Evolutionary conservation across 2,113 vertebrate species (phyloP), one percentile per base, ranked within the genome.

Genomic region (Tylochromis polylepis): DNA sequence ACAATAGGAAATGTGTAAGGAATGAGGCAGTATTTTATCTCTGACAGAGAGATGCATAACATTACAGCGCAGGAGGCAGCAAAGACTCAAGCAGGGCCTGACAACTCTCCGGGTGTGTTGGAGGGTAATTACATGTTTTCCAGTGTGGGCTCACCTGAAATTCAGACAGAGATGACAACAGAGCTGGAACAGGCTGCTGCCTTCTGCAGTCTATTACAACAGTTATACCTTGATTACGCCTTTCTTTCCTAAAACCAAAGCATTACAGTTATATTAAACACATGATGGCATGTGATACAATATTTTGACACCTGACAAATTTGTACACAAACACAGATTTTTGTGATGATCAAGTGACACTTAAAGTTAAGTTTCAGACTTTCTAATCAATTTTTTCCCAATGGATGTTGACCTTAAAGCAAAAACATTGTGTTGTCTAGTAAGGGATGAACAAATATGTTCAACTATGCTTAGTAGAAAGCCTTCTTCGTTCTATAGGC

Each of bases 121-220:
- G 84, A 86, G 59, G 79, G 82, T 92, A 91, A 94, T 93, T 94
- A 91, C 90, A 91, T 88, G 88, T 84, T 92, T 90, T 90, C 86
- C 85, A 91, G 56, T 79, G 85, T 1, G 60, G 80, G 62, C 95
- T 96, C 92, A 97, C 97, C 97, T 97, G 97, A 88, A 97, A 91
- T 88, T 95, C 95, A 89, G 95, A 93, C 91, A 97, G 93, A 24
- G 96, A 96, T 82, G 95, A 95, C 94, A 96, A 95, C 75, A 97
- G 92, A 57, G 88, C 87, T 51, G 95, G 87, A 70, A 86, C 16
- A 8, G 96, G 91, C 82, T 90, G 96, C 84, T 95, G 95, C 86
- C 92, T 96, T 70, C 97, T 96, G 62, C 95, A 82, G 79, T 97
- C 97, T 84, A 97, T 95, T 56, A 98, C 89, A 56, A 97, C 88